These are phyloP conservation scores for Stenichneumon culpator DNA, from an alignment of 2,888 invertebrate genomes.

Conservation along the genomic window DNA sequence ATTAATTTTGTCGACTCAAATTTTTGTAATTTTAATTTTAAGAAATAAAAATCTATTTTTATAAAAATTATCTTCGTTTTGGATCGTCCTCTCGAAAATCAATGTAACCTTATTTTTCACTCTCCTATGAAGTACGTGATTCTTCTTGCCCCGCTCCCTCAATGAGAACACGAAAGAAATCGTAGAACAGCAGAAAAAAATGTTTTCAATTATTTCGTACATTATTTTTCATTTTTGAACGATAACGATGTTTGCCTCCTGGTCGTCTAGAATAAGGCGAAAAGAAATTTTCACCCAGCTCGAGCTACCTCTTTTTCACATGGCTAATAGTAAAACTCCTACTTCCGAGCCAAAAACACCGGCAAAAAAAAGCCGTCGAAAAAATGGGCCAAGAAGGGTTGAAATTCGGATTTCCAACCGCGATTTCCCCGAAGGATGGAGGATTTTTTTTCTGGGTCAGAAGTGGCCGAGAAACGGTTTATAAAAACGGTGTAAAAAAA, in stretches of 20 bases:
- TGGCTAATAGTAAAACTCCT: constrained; percentile 21
- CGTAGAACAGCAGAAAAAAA: background rate
- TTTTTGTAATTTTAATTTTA: background rate
- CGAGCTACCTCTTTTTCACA: constrained; percentile 1
- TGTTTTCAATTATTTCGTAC: constrained; percentile 9
- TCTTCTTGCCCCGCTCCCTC: too few relatives aligned
- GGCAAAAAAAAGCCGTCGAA: constrained; percentile 6
- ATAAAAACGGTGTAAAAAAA: constrained; percentile 47
- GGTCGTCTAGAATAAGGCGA: background rate
- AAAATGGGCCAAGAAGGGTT: constrained; percentile 12
- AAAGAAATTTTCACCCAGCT: background rate
- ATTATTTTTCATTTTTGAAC: constrained; percentile 15
- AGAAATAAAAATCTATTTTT: background rate
- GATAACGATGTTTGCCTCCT: constrained; percentile 51
- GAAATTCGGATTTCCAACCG: constrained; percentile 20
- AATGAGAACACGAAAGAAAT: background rate
- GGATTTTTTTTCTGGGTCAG: constrained; percentile 68
- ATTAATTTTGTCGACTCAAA: background rate
- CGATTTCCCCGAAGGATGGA: constrained; percentile 4
- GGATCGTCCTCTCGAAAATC: background rate
- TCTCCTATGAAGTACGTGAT: background rate
- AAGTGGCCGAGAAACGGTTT: constrained; percentile 55
- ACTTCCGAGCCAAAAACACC: background rate
- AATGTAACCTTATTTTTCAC: background rate
- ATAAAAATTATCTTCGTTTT: background rate